Percentiles rank a stretch among this genome's conserved stretches.
These are phyloP conservation scores for Cladorhizidae sp. DNA, from an alignment of 37 sponge, comb jelly and placozoan species.

Conservation along the genomic window DNA sequence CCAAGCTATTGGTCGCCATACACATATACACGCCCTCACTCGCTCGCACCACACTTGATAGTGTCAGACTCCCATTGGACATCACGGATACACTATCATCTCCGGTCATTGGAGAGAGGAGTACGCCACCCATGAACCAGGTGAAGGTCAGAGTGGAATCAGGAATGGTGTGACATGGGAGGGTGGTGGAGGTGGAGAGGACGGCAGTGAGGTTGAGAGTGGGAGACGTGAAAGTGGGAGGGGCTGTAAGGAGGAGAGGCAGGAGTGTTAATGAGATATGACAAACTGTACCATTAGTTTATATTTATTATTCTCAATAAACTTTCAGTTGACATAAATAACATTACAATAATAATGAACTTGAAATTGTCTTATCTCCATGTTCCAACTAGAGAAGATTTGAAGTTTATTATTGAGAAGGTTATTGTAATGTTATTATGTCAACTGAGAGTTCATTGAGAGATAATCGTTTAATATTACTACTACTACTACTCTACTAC, in stretches of 20 bases:
- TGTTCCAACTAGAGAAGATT: too few relatives aligned
- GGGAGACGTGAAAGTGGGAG: slow-evolving; percentile 17
- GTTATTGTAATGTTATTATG: too few relatives aligned
- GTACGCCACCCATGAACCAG: slow-evolving; percentile 27
- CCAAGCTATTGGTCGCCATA: slow-evolving; percentile 45
- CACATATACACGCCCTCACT: slow-evolving; percentile 59
- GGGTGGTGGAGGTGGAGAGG: not conserved
- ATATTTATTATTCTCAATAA: too few relatives aligned
- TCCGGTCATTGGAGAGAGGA: not conserved
- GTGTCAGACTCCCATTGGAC: slow-evolving; percentile 37
- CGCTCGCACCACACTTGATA: slow-evolving; percentile 13
- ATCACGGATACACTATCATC: not conserved
- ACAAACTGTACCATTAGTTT: too few relatives aligned
- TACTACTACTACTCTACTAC: too few relatives aligned
- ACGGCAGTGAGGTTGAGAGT: slow-evolving; percentile 21
- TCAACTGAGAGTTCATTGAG: too few relatives aligned
- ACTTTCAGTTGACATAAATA: too few relatives aligned
- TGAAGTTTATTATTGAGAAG: too few relatives aligned
- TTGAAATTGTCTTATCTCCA: too few relatives aligned
- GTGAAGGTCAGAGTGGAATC: slow-evolving; percentile 33
- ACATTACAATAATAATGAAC: too few relatives aligned
- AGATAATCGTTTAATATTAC: too few relatives aligned
- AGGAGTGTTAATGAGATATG: too few relatives aligned
- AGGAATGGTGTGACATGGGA: slow-evolving; percentile 35
- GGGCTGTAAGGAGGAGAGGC: slow-evolving; percentile 10